These are phyloP conservation scores for Synodontis membranacea DNA, from an alignment of 2,113 vertebrate species.

Conservation along the genomic window DNA sequence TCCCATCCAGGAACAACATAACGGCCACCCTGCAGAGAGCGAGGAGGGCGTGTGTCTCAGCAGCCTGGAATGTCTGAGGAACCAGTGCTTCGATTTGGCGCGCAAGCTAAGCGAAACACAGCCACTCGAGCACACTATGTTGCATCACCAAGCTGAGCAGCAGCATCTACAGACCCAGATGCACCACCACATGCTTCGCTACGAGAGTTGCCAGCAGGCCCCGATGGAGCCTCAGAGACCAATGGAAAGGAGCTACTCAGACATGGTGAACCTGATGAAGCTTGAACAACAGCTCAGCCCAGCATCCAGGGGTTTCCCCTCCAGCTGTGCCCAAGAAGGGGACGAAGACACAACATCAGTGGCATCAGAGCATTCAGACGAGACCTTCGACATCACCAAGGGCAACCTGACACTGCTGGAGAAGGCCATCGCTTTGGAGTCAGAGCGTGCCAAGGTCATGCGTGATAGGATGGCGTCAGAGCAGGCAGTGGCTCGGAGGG, in stretches of 20 bases:
- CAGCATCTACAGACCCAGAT: slow-evolving; percentile 55
- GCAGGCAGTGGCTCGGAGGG: slow-evolving; percentile 75
- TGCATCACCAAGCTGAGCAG: slow-evolving; percentile 39
- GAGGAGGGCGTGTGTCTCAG: slow-evolving; percentile 95
- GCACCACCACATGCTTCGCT: slow-evolving; percentile 67
- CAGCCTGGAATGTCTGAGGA: slow-evolving; percentile 95
- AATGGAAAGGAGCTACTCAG: slow-evolving; percentile 89
- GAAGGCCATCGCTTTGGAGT: slow-evolving; percentile 97
- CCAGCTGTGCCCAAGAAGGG: slow-evolving; percentile 77
- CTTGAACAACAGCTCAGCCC: slow-evolving; percentile 96
- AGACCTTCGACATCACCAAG: slow-evolving; percentile 98
- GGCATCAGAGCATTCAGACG: slow-evolving; percentile 93
- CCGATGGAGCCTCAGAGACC: slow-evolving; percentile 72
- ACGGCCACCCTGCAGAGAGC: slow-evolving; percentile 79
- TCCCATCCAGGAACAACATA: slow-evolving; percentile 69
- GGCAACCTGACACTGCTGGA: slow-evolving; percentile 96
- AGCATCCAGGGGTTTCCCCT: slow-evolving; percentile 80
- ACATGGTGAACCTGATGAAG: slow-evolving; percentile 96
- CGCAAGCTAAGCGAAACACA: slow-evolving; percentile 89
- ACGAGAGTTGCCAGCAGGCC: slow-evolving; percentile 70
- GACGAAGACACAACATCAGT: slow-evolving; percentile 96
- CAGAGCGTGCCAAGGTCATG: slow-evolving; percentile 95
- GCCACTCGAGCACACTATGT: slow-evolving; percentile 63
- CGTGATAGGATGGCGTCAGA: slow-evolving; percentile 90
- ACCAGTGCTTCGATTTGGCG: slow-evolving; percentile 96